Percentiles rank a stretch among this genome's conserved stretches.
Evolutionary conservation across 2,888 invertebrate species (phyloP).

Genomic region (Cerastoderma edule): DNA sequence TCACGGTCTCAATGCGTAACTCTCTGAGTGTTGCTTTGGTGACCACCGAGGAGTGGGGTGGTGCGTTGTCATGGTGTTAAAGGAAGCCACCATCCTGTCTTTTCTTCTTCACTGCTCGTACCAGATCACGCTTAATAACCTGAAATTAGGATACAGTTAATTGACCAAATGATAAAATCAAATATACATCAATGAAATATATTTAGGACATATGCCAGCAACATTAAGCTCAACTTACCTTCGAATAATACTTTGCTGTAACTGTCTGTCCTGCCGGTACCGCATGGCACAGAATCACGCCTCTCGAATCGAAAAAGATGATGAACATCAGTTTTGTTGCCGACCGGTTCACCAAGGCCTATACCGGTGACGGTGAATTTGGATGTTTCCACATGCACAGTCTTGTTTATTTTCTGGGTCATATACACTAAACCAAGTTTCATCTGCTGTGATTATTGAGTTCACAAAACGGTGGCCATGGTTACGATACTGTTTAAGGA

Average conservation of each 20-base stretch:
- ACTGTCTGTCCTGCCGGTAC: background rate
- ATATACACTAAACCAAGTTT: conserved; percentile 37
- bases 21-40: conserved; percentile 15
- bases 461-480: conserved; percentile 22
- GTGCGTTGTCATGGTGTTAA: conserved; percentile 21
- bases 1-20: conserved; percentile 12
- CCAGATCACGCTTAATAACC: conserved; percentile 1
- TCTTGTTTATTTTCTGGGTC: conserved; percentile 35
- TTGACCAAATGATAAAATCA: background rate
- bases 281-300: conserved; percentile 5
- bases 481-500: conserved; percentile 23
- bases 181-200: background rate
- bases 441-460: conserved; percentile 35
- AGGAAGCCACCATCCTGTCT: conserved; percentile 2
- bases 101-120: conserved; percentile 7
- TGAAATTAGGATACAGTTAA: background rate
- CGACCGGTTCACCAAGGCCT: conserved; percentile 8
- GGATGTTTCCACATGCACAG: conserved; percentile 29
- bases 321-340: conserved; percentile 1
- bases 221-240: background rate
- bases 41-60: conserved; percentile 23
- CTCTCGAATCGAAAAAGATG: conserved; percentile 6
- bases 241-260: conserved; percentile 3
- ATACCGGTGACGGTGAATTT: conserved; percentile 17
- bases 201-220: background rate